These are phyloP conservation scores for Heliconius ismenius DNA, from an alignment of 2,888 invertebrate species.

Conservation along the genomic window DNA sequence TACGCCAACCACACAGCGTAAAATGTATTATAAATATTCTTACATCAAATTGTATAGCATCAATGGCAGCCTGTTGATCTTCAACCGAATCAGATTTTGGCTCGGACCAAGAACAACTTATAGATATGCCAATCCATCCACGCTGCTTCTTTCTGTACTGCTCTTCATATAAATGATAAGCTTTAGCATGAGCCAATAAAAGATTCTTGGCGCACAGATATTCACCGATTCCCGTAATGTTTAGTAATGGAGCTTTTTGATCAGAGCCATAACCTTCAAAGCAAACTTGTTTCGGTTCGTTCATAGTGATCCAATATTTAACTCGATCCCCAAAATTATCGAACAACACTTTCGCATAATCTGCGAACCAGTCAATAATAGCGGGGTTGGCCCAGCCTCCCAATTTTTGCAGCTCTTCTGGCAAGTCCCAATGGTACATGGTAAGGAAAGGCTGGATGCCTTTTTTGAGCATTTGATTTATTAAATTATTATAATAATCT, in stretches of 20 bases:
- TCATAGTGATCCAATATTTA: conserved; percentile 83
- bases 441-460: conserved; percentile 81
- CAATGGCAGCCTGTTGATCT: conserved; percentile 77
- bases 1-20: background rate
- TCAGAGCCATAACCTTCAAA: conserved; percentile 72
- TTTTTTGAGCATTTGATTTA: conserved; percentile 72
- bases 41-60: conserved; percentile 80
- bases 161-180: conserved; percentile 70
- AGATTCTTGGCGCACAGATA: conserved; percentile 79
- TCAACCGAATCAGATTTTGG: conserved; percentile 69
- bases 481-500: conserved; percentile 84
- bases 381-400: conserved; percentile 81
- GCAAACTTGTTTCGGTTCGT: conserved; percentile 78
- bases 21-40: conserved; percentile 44
- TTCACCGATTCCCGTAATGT: conserved; percentile 71
- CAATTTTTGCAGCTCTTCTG: conserved; percentile 75
- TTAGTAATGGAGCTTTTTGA: conserved; percentile 62
- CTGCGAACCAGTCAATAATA: conserved; percentile 73
- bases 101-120: conserved; percentile 75
- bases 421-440: conserved; percentile 82
- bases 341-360: conserved; percentile 74
- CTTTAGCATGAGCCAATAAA: conserved; percentile 80
- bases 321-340: conserved; percentile 75
- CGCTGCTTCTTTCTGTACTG: conserved; percentile 60
- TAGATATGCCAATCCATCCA: conserved; percentile 62